phyloP scores from a whole-genome alignment of 2,113 vertebrate species.

The Microtus ochrogaster region DNA sequence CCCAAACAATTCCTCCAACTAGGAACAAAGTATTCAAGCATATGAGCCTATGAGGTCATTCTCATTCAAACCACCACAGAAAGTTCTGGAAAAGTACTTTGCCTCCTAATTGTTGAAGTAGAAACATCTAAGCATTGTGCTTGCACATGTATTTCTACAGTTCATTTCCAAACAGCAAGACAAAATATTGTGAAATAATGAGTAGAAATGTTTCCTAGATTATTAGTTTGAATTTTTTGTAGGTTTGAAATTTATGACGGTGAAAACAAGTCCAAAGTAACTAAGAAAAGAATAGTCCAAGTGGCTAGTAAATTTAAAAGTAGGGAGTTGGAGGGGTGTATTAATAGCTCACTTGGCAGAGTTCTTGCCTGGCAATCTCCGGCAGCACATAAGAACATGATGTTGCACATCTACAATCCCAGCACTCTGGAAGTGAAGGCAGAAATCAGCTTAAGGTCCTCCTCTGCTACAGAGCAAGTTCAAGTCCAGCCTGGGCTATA shows the following conservation, averaged over 20 bases:
- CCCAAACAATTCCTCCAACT: background rate
- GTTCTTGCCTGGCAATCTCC: background rate
- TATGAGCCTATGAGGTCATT: background rate
- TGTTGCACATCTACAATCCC: too few species aligned
- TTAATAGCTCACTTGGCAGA: background rate
- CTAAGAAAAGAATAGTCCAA: background rate
- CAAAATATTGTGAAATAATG: background rate
- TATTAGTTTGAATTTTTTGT: background rate
- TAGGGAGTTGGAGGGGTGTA: too few species aligned
- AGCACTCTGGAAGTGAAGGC: background rate
- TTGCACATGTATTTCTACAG: background rate
- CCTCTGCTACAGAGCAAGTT: background rate
- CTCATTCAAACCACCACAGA: background rate
- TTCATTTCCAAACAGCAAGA: background rate
- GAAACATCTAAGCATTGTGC: background rate
- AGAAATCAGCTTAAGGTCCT: too few species aligned
- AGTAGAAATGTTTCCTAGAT: background rate
- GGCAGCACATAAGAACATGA: too few species aligned
- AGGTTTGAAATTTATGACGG: background rate
- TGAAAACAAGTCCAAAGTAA: background rate
- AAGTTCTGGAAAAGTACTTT: background rate
- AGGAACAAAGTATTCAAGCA: background rate
- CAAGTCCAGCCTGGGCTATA: background rate
- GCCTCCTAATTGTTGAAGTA: background rate
- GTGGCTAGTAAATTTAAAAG: background rate